Conservation (phyloP, 2,888 invertebrate species). For the Hyalella azteca region DNA sequence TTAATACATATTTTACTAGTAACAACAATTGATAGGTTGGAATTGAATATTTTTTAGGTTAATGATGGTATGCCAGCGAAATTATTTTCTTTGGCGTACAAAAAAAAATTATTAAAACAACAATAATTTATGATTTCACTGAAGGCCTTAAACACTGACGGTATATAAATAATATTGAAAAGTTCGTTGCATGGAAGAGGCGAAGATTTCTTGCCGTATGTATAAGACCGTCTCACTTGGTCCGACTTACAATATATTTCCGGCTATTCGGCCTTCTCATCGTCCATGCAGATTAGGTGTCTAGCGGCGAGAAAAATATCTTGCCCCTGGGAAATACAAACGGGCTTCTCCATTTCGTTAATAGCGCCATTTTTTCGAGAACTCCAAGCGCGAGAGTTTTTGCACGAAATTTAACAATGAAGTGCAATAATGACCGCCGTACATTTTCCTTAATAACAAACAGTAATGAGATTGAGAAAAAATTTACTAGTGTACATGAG, state of each 20-base stretch:
- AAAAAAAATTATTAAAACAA: too few relatives aligned
- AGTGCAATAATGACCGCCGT: slow-evolving; percentile 34
- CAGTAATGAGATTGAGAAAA: slow-evolving; percentile 36
- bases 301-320: slow-evolving; percentile 32
- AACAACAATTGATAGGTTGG: background rate
- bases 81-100: background rate
- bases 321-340: slow-evolving; percentile 34
- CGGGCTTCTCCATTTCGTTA: slow-evolving; percentile 34
- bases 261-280: slow-evolving; percentile 34
- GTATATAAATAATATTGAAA: too few relatives aligned
- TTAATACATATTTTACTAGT: too few relatives aligned
- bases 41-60: background rate
- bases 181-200: too few relatives aligned
- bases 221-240: slow-evolving; percentile 32
- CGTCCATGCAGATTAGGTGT: slow-evolving; percentile 37
- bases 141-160: too few relatives aligned
- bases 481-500: slow-evolving; percentile 25
- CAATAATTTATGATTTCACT: too few relatives aligned
- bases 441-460: slow-evolving; percentile 35
- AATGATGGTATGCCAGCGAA: background rate
- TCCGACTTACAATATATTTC: slow-evolving; percentile 32
- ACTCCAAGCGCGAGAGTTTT: slow-evolving; percentile 25
- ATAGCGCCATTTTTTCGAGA: slow-evolving; percentile 37
- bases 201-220: background rate
- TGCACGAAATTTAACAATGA: slow-evolving; percentile 32